Evolutionary conservation across 2,888 invertebrate species (phyloP), one percentile per base, ranked within the genome.

Genomic region (Ormyrus pomaceus): DNA sequence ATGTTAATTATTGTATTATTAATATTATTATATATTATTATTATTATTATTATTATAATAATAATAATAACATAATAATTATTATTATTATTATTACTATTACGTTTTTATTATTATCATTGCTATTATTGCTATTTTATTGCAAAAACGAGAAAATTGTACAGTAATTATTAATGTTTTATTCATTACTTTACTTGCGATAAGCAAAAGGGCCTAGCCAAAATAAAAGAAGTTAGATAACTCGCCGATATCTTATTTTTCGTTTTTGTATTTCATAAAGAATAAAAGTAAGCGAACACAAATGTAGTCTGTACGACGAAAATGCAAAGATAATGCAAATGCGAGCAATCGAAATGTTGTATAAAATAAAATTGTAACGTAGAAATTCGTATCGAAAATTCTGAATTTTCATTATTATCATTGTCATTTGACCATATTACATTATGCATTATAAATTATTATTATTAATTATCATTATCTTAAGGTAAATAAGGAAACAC

Each of bases 1-100:
- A 88, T 89, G 89, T 89, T 88, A 86, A 83, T 84, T 82, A 87
- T 86, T 84, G 34, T 34, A 84, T 82, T 84, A 86, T 83, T 84
- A 84, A 87, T 84, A 83, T 85, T 84, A 82, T 86, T 87, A 87
- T 84, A 34, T 84, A 86, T 87, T 83, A 84, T 84, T 83, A 87
- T 86, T 87, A 84, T 87, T 86, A 86, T 83, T 85, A 83, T 81
- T 85, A 84, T 82, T 85, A 83, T 73, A 66, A 59, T 79, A 80
- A 85, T 84, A 82, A 87, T 85, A 84, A 64, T 13, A 70, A 19
- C 50, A 62, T 56, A 65, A 85, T 84, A 82, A 84, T 83, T 86
- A 85, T 82, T 83, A 84, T 77, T 74, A 83, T 84, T 84, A 84
- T 82, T 82, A 77, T 83, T 79, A 84, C 82, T 80, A 80, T 77